phyloP scores from a whole-genome alignment of 1,140 invertebrate species.

The Drosophila gunungcola region DNA sequence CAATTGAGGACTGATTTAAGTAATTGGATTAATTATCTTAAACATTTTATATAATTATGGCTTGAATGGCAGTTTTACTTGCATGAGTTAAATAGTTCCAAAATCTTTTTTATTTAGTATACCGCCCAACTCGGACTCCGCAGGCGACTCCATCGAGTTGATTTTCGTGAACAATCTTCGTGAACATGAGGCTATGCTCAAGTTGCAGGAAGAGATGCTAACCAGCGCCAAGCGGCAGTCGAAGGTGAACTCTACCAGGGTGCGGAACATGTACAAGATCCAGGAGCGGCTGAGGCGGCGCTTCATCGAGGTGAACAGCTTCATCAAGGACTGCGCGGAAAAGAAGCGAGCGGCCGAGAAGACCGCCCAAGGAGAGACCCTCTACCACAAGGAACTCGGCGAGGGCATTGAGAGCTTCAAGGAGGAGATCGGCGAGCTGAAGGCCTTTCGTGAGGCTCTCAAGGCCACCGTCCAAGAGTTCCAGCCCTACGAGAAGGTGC shows the following conservation, averaged over 20 bases:
- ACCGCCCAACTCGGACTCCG: constrained; percentile 64
- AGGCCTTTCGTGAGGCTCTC: constrained; percentile 65
- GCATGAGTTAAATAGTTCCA: too few relatives aligned
- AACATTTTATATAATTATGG: too few relatives aligned
- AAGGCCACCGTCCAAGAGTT: constrained; percentile 74
- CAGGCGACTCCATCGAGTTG: constrained; percentile 76
- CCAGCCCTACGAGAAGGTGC: constrained; percentile 75
- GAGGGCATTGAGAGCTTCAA: constrained; percentile 60
- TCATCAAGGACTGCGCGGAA: constrained; percentile 78
- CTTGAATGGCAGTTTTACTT: too few relatives aligned
- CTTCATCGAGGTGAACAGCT: constrained; percentile 80
- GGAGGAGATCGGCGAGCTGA: constrained; percentile 63
- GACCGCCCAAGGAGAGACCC: constrained; percentile 44
- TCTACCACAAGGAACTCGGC: constrained; percentile 61
- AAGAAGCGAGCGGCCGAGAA: constrained; percentile 72
- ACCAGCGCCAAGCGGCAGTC: constrained; percentile 57
- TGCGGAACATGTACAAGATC: constrained; percentile 67
- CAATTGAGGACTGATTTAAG: too few relatives aligned
- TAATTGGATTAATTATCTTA: too few relatives aligned
- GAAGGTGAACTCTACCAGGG: constrained; percentile 56
- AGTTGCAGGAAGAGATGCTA: constrained; percentile 74
- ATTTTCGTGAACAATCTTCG: constrained; percentile 74
- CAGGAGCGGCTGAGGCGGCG: constrained; percentile 71
- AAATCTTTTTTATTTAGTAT: constrained; percentile 45
- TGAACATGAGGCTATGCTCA: constrained; percentile 67